A percentile compares a stretch with the other conserved stretches of the same genome.
phyloP scores from a whole-genome alignment of 2,797 vertebrate genomes.

The Fistularia commersonii region DNA sequence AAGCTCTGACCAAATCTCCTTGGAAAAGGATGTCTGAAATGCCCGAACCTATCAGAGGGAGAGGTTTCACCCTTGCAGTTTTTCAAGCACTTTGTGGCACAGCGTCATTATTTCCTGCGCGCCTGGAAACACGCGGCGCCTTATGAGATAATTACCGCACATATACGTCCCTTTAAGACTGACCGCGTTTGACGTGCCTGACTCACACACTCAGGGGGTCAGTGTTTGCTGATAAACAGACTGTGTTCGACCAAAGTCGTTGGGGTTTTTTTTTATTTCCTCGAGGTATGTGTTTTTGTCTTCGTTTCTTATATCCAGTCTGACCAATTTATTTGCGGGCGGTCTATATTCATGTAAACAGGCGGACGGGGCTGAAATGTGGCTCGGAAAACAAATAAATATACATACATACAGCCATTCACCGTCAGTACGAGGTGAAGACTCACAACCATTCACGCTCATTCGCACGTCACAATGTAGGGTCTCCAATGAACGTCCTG shows the following conservation, averaged over 20 bases:
- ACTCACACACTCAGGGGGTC: constrained; percentile 51
- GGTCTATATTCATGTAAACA: too few relatives aligned
- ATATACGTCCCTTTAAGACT: constrained; percentile 61
- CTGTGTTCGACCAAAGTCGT: constrained; percentile 25
- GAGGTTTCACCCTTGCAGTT: constrained; percentile 42
- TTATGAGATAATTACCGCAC: constrained; percentile 65
- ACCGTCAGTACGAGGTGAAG: too few relatives aligned
- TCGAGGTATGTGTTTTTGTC: too few relatives aligned
- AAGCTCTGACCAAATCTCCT: constrained; percentile 49
- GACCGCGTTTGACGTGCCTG: constrained; percentile 61
- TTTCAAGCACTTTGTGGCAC: constrained; percentile 41
- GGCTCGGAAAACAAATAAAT: too few relatives aligned
- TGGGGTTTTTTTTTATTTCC: constrained; percentile 10
- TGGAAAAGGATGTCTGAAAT: constrained; percentile 58
- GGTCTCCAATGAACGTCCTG: too few relatives aligned
- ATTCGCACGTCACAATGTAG: too few relatives aligned
- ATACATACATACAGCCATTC: too few relatives aligned
- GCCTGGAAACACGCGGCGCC: constrained; percentile 51
- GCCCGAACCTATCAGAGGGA: constrained; percentile 62
- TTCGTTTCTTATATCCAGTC: too few relatives aligned
- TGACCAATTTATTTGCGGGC: too few relatives aligned
- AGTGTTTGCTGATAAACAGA: constrained; percentile 46
- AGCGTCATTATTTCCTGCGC: constrained; percentile 61
- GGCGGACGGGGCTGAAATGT: too few relatives aligned
- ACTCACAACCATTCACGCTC: too few relatives aligned